phyloP scores from a whole-genome alignment of 1,140 invertebrate species.

The Rhagoletis pomonella region DNA sequence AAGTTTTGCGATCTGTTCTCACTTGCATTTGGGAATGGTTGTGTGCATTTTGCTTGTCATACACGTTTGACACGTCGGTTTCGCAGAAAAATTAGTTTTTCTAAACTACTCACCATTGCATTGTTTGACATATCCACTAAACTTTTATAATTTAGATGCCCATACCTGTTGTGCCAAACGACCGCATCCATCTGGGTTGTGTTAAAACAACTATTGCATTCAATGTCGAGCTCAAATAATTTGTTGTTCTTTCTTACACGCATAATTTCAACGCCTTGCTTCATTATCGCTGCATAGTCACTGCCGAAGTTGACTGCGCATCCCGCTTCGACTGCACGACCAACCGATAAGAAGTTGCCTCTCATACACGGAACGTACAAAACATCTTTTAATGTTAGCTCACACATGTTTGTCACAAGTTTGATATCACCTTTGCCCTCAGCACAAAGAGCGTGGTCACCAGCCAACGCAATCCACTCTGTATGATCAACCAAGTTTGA shows the following conservation, averaged over 20 bases:
- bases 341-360: too few relatives aligned
- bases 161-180: slow-evolving; percentile 63
- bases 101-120: slow-evolving; percentile 56
- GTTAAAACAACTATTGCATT: neutral
- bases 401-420: neutral
- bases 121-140: slow-evolving; percentile 61
- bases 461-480: neutral
- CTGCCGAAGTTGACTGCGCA: too few relatives aligned
- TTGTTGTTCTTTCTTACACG: neutral
- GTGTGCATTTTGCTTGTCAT: slow-evolving; percentile 61
- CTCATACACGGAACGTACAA: slow-evolving; percentile 5
- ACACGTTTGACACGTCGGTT: slow-evolving; percentile 59
- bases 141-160: slow-evolving; percentile 63
- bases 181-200: neutral
- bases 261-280: neutral
- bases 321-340: too few relatives aligned
- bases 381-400: neutral
- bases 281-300: neutral
- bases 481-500: neutral
- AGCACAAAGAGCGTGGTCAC: neutral
- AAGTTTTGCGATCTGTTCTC: slow-evolving; percentile 59
- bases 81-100: slow-evolving; percentile 53
- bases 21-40: slow-evolving; percentile 58
- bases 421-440: neutral
- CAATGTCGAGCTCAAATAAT: neutral